Conservation (phyloP, 2,888 invertebrate species). For the Ormyrus rosae region DNA sequence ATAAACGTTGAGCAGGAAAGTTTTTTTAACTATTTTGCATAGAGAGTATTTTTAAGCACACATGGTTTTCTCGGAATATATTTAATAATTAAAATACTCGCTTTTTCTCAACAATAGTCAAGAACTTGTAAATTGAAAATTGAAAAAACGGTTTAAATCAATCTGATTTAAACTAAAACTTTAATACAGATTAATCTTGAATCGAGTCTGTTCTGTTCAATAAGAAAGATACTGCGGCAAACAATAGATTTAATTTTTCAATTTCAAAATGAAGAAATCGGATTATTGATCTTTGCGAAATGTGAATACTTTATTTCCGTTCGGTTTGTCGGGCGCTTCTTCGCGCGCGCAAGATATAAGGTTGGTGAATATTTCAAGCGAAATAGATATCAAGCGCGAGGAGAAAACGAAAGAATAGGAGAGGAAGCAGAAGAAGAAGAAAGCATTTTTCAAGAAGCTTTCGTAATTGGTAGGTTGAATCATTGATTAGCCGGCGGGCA, state of each 20-base stretch:
- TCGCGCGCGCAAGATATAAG: constrained; percentile 5
- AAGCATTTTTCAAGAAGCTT: constrained; percentile 70
- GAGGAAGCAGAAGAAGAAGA: constrained; percentile 23
- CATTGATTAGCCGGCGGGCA: constrained; percentile 69
- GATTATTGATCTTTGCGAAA: constrained; percentile 29
- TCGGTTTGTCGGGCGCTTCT: not conserved
- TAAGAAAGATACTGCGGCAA: not conserved
- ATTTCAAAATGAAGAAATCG: constrained; percentile 5
- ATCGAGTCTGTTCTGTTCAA: too few species aligned
- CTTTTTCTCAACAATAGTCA: too few species aligned
- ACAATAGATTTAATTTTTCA: constrained; percentile 18
- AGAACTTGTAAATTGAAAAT: too few species aligned
- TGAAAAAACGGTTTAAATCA: too few species aligned
- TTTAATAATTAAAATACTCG: too few species aligned
- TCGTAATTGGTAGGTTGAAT: constrained; percentile 73
- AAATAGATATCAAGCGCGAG: constrained; percentile 38
- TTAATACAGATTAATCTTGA: too few species aligned
- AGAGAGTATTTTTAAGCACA: too few species aligned
- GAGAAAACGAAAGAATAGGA: constrained; percentile 10
- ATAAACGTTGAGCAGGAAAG: too few species aligned
- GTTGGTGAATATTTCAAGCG: constrained; percentile 60
- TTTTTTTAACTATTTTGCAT: too few species aligned
- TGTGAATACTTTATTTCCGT: constrained; percentile 34
- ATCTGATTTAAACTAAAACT: too few species aligned
- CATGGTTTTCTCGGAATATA: too few species aligned